Base-by-base conservation (phyloP, 2,797 vertebrate species). In the Xiphophorus birchmanni region DNA sequence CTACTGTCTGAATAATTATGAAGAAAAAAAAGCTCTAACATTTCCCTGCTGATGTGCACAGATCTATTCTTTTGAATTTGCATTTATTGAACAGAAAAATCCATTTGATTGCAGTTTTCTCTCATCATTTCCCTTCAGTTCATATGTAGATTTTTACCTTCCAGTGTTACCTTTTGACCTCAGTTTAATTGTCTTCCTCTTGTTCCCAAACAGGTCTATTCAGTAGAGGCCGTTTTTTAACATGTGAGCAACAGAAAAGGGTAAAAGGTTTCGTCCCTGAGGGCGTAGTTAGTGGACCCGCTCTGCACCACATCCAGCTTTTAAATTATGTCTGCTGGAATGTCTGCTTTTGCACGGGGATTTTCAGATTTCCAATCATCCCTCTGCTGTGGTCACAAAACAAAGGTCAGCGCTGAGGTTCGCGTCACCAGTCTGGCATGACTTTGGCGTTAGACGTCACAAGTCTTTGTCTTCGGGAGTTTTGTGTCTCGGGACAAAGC, bases 251-350 rank as follows among this genome's bases (percentile, higher is more conserved):
- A 11, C 37, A 67, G 37, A 23, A 23, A 40, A 67, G 35, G 35
- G 74, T 86, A 80, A 87, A 90, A 74, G 52, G 79, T 80, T 78
- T 86, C 77, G 81, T 15, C 60, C 60, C 13, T 3, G 37, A 69
- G 79, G 77, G 47, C 23, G 32, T 71, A 47, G 37, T 23, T 1
- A 44, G 45, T 74, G 35, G 23, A 37, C 73, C 88, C 45, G 88
- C 89, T 92, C 52, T 90, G 91, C 86, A 90, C 88, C 88, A 92
- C 90, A 89, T 74, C 86, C 73, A 83, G 69, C 80, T 90, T 94
- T 92, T 95, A 93, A 92, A 93, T 95, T 83, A 93, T 91, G 89
- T 94, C 88, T 80, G 82, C 90, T 84, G 90, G 91, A 94, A 92
- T 89, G 82, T 73, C 80, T 88, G 85, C 81, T 85, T 91, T 88